Percentiles rank a stretch among this genome's conserved stretches.
These are phyloP conservation scores for Agonopterix arenella DNA, from an alignment of 2,888 invertebrate genomes.

Conservation along the genomic window DNA sequence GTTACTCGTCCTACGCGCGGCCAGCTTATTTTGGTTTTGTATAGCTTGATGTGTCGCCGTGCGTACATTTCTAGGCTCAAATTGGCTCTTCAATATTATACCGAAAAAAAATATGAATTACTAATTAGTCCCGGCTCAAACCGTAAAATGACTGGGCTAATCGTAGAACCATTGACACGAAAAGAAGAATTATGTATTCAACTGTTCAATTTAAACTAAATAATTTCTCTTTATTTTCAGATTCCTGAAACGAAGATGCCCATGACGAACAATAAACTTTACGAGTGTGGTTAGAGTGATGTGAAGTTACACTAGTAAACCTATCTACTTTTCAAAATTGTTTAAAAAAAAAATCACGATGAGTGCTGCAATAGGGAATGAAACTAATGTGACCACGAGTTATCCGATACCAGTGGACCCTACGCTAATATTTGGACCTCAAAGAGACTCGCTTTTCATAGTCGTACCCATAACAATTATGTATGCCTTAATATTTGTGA, in stretches of 20 bases:
- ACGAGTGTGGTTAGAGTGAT: constrained; percentile 4
- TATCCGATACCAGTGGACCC: constrained; percentile 33
- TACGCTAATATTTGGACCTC: constrained; percentile 54
- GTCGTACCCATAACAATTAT: constrained; percentile 85
- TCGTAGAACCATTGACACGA: too few species aligned
- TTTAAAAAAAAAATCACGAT: constrained; percentile 5
- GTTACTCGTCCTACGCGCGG: too few species aligned
- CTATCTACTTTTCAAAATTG: not conserved
- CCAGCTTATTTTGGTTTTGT: too few species aligned
- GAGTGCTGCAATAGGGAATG: constrained; percentile 12
- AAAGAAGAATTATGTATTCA: too few species aligned
- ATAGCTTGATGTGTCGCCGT: too few species aligned
- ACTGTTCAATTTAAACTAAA: too few species aligned
- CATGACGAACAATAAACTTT: constrained; percentile 1
- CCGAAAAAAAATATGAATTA: too few species aligned
- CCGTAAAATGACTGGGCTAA: too few species aligned
- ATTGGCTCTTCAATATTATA: too few species aligned
- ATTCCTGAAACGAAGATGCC: constrained; percentile 3
- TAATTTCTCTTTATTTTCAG: constrained; percentile 3
- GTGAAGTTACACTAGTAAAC: not conserved
- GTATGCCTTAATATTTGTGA: constrained; percentile 86
- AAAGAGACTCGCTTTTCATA: constrained; percentile 76
- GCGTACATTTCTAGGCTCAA: too few species aligned
- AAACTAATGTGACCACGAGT: constrained; percentile 14
- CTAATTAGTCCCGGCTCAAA: too few species aligned